Evolutionary conservation across 1,140 invertebrate genomes (phyloP).

Genomic region (Thaumetopoea pityocampa): DNA sequence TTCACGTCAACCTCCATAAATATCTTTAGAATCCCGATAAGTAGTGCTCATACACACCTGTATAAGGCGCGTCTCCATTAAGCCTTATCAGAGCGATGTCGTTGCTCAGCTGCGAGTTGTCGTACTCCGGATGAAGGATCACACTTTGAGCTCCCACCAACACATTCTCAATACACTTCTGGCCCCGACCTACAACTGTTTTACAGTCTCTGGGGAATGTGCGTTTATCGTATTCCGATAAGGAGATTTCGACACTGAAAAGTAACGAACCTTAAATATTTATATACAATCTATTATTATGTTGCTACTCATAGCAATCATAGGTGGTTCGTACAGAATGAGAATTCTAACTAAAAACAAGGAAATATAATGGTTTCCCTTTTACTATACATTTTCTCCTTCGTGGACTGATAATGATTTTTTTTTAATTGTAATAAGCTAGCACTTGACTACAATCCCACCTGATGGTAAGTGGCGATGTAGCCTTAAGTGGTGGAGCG

Average conservation of each 20-base stretch:
- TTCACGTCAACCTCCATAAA: background rate
- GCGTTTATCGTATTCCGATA: slow-evolving; percentile 60
- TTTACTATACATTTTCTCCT: too few species aligned
- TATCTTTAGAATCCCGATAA: slow-evolving; percentile 1
- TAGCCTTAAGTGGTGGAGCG: too few species aligned
- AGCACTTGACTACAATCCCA: too few species aligned
- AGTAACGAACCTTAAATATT: too few species aligned
- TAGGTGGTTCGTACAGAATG: too few species aligned
- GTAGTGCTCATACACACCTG: slow-evolving; percentile 40
- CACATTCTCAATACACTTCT: slow-evolving; percentile 50
- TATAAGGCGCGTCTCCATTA: slow-evolving; percentile 41
- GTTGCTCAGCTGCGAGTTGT: slow-evolving; percentile 40
- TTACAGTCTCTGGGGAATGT: slow-evolving; percentile 60
- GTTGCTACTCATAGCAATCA: too few species aligned
- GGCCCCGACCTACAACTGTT: slow-evolving; percentile 22
- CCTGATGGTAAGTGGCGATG: too few species aligned
- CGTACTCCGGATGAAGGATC: slow-evolving; percentile 42
- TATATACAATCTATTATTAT: too few species aligned
- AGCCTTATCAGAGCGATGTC: slow-evolving; percentile 57
- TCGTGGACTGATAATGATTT: too few species aligned
- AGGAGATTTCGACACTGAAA: slow-evolving; percentile 52
- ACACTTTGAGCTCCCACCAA: slow-evolving; percentile 37
- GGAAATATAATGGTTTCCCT: too few species aligned
- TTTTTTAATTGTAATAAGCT: too few species aligned
- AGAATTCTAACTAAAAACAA: too few species aligned